Base-by-base conservation (phyloP, 2,113 vertebrate genomes). In the Chaenocephalus aceratus region DNA sequence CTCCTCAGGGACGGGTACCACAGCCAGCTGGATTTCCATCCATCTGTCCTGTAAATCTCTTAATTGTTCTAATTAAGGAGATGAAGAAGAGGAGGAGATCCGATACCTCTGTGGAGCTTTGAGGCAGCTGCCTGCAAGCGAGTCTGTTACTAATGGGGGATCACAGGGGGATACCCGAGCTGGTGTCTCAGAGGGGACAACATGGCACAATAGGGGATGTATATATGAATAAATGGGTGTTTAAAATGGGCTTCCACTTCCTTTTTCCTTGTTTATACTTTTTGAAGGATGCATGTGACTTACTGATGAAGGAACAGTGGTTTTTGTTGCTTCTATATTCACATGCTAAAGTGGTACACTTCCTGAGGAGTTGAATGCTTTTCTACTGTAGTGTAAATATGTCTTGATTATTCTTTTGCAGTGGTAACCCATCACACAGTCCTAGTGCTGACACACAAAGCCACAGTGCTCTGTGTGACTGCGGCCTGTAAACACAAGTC, bases 11-110 rank as follows among this genome's bases (percentile, higher is more conserved):
- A 71, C 72, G 70, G 71, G 67, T 80, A 26, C 83, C 56, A 70
- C 59, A 88, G 86, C 90, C 88, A 86, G 90, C 87, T 93, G 82
- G 86, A 90, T 93, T 93, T 91, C 89, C 48, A 84, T 91, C 94
- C 92, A 94, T 94, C 94, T 95, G 94, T 94, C 90, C 89, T 80
- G 85, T 79, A 93, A 94, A 95, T 88, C 84, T 90, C 91, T 90
- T 90, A 93, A 94, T 94, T 92, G 91, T 90, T 67, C 85, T 91
- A 92, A 94, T 94, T 92, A 92, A 81, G 82, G 73, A 87, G 80
- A 92, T 81, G 82, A 84, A 72, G 83, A 73, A 79, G 88, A 79
- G 79, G 70, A 84, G 81, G 81, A 87, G 90, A 93, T 88, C 62
- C 79, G 88, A 92, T 91, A 91, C 83, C 83, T 88, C 87, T 69